Evolutionary conservation across 2,888 invertebrate species (phyloP).

Genomic region (Anarsia innoxiella): DNA sequence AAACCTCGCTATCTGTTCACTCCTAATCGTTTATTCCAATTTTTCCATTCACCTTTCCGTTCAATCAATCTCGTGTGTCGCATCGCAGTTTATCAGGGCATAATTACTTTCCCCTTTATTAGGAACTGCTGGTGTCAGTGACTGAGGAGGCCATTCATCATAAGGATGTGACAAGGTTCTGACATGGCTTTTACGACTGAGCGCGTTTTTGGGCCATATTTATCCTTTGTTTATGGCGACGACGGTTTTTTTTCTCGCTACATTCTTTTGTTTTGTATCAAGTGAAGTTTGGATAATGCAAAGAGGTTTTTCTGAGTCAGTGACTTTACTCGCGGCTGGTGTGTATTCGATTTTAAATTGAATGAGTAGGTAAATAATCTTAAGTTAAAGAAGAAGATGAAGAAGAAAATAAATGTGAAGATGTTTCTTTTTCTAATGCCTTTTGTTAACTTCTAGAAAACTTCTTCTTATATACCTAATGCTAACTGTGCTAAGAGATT

Average conservation of each 20-base stretch:
- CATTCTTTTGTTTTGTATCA: neutral
- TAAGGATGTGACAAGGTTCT: constrained; percentile 9
- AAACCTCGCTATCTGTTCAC: no score
- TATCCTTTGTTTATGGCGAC: neutral
- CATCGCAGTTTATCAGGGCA: constrained; percentile 10
- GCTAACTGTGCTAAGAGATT: no score
- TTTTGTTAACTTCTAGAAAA: no score
- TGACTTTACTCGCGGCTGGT: no score
- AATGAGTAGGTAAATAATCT: no score
- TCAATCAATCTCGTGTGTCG: constrained; percentile 4
- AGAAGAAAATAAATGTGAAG: no score
- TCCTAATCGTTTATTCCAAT: no score
- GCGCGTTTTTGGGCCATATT: constrained; percentile 3
- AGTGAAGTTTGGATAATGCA: neutral
- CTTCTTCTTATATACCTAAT: no score
- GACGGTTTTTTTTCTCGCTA: neutral
- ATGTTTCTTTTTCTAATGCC: no score
- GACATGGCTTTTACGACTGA: constrained; percentile 8
- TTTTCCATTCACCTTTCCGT: no score
- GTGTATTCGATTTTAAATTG: no score
- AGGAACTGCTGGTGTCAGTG: constrained; percentile 12
- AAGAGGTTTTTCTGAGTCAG: neutral
- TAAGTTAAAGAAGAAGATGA: no score
- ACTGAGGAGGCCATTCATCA: constrained; percentile 12
- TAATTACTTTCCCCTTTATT: constrained; percentile 14